phyloP scores from a whole-genome alignment of 2,113 vertebrate genomes.

The Butastur rufipennis region DNA sequence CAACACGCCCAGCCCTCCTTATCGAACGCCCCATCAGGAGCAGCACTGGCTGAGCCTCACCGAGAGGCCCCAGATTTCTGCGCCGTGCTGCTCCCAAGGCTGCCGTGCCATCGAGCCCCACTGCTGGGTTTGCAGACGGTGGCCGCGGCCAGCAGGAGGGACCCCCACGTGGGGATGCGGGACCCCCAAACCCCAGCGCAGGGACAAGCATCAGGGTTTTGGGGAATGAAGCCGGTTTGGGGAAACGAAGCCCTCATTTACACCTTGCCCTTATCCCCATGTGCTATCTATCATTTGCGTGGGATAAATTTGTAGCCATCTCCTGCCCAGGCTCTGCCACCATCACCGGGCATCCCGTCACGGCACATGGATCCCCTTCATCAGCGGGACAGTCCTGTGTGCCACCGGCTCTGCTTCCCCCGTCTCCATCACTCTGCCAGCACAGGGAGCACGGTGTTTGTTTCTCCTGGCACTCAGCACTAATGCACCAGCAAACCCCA shows the following conservation, averaged over 20 bases:
- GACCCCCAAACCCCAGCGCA: rapidly evolving
- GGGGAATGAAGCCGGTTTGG: background rate
- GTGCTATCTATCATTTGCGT: rapidly evolving
- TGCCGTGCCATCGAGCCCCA: background rate
- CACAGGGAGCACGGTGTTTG: background rate
- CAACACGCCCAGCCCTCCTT: background rate
- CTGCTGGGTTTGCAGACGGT: rapidly evolving
- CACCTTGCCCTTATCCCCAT: background rate
- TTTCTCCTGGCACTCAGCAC: conserved; percentile 1
- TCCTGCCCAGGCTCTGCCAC: background rate
- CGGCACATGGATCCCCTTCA: rapidly evolving
- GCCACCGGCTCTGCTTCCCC: background rate
- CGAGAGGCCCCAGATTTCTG: background rate
- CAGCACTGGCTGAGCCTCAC: background rate
- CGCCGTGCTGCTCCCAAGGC: background rate
- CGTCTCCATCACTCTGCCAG: background rate
- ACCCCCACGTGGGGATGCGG: background rate
- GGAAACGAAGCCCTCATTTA: background rate
- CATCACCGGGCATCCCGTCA: rapidly evolving
- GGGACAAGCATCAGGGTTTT: background rate
- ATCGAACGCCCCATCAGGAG: background rate
- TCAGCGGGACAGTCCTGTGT: background rate
- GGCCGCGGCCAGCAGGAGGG: background rate
- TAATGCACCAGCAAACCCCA: background rate
- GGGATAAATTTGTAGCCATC: background rate